Evolutionary conservation across 2,797 vertebrate species (phyloP), one percentile per base, ranked within the genome.

Genomic region (Acanthis flammea): DNA sequence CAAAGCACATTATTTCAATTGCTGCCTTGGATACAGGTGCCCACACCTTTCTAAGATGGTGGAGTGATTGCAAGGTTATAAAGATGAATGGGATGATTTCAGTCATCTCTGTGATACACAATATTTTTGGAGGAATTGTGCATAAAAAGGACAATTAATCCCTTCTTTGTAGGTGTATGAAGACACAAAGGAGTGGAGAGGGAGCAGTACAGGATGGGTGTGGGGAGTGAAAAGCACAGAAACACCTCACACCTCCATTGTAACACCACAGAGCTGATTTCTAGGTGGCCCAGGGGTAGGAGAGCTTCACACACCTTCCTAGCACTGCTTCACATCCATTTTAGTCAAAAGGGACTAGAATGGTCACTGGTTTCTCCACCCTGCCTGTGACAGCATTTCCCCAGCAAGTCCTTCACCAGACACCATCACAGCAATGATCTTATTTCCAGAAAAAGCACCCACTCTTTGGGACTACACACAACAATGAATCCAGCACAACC

Each of bases 221-320:
- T 5, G n/a, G 11, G 37, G 51, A 76, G 45, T 18, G 39, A 41
- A 68, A 57, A 53, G 73, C 23, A 14, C 5, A 39, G n/a, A 51
- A 21, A 27, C 9, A 7, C 3, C 67, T 71, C 35, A 14, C 4
- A 3, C 10, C 3, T 9, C 4, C 66, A 6, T 1, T n/a, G 19
- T 6, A 10, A 31, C 47, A 44, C 9, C 19, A 19, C 4, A 2
- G 18, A 50, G 33, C 1, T 23, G 11, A 31, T 7, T 63, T 30
- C 45, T 51, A 71, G 31, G 17, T 14, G 45, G 39, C 23, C 41
- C 53, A 50, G 39, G 66, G 12, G 3, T 47, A 31, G 53, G 48
- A 71, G 25, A 48, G 17, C 14, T 12, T 61, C 27, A 48, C 16
- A 10, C 54, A 31, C 50, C 58, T 57, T 78, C 23, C 45, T 1